Evolutionary conservation across 2,888 invertebrate genomes (phyloP), one percentile per base, ranked within the genome.

Genomic region (Synergus umbraculus): DNA sequence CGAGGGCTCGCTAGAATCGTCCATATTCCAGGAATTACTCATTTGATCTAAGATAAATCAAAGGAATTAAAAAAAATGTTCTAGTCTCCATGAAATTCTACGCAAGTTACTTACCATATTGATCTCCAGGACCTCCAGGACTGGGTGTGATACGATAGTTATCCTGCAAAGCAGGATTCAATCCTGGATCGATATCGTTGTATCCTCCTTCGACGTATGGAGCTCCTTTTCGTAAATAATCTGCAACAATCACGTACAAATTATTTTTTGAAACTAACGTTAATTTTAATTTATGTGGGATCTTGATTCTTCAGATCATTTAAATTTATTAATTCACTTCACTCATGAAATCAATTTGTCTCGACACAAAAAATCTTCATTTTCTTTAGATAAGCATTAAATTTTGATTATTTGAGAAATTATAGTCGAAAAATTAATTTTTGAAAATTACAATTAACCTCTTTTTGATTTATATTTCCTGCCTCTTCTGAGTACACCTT

Each of bases 91-190:
- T 15, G n/a, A 58, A 81, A 81, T 22, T n/a, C 43, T 22, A 60
- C 29, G 58, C 43, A 37, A 79, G 84, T 83, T 80, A 86, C 90
- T 85, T 90, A 93, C 93, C 93, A 89, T 95, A 95, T 87, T 95
- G 94, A 89, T 95, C 95, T 83, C 94, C 93, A 80, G 92, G 92
- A 41, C 91, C 94, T 64, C 94, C 95, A 64, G 95, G 94, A 83
- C 95, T 94, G 79, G 95, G 95, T 81, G 95, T 95, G 84, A 95
- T 94, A 84, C 95, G 93, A 91, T 95, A 96, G 89, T 93, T 93
- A 86, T 93, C 93, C 86, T 91, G 92, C 83, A 92, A 85, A 84
- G 89, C 90, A 78, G 91, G 90, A 88, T 91, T 92, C 85, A 92
- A 86, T 81, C 91, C 90, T 84, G 92, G 92, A 86, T 94, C 95